phyloP scores from a whole-genome alignment of 2,113 vertebrate genomes.

The Chaetops frenatus region DNA sequence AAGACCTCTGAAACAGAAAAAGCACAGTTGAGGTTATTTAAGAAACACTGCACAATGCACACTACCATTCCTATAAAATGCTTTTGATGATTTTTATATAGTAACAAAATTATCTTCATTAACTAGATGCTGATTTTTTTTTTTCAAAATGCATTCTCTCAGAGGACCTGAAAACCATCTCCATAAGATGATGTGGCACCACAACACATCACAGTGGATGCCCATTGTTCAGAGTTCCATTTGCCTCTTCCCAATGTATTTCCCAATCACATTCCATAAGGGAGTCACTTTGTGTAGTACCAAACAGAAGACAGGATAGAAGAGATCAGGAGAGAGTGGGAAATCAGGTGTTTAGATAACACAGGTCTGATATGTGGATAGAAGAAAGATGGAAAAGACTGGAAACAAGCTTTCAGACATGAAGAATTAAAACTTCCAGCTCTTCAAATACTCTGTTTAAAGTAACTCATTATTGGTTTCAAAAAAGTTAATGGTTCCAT shows the following conservation, averaged over 20 bases:
- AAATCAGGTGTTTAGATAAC: background rate
- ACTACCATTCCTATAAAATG: background rate
- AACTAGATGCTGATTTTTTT: rapidly evolving
- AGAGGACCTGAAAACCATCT: background rate
- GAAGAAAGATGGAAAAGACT: background rate
- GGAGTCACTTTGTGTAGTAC: background rate
- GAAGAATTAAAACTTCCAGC: background rate
- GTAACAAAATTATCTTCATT: background rate
- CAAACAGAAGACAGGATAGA: background rate
- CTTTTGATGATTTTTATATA: background rate
- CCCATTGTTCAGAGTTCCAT: background rate
- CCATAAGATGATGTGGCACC: background rate
- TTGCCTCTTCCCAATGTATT: background rate
- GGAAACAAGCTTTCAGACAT: background rate
- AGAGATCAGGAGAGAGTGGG: background rate
- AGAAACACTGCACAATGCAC: background rate
- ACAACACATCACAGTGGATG: background rate
- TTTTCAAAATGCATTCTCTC: background rate
- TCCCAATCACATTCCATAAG: background rate
- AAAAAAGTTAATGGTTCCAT: background rate
- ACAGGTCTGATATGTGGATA: rapidly evolving
- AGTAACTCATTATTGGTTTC: background rate
- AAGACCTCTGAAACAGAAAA: conserved; percentile 85
- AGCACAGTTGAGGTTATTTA: background rate
- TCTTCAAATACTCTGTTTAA: background rate